phyloP scores from a whole-genome alignment of 2,888 invertebrate species.

The Psylliodes chrysocephalus region DNA sequence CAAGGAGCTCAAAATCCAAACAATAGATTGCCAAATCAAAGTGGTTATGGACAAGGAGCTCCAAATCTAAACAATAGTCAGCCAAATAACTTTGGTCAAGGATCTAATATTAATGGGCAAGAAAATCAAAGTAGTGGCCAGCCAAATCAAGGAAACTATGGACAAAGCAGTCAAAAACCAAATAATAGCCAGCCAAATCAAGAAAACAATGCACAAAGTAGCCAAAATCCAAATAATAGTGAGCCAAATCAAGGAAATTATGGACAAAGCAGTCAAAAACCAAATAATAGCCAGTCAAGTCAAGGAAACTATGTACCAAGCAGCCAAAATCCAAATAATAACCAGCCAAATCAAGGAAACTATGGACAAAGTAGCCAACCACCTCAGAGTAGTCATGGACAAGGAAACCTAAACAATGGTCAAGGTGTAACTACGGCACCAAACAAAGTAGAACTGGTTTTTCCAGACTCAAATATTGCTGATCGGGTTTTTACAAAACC shows the following conservation, averaged over 20 bases:
- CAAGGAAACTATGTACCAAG: too few relatives aligned
- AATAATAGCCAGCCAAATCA: neutral
- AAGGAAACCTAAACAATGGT: neutral
- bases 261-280: neutral
- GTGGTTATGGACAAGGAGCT: neutral
- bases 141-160: neutral
- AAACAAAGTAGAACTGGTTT: neutral
- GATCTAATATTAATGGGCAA: neutral
- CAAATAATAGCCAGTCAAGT: neutral
- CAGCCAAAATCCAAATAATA: neutral
- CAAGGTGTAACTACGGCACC: too few relatives aligned
- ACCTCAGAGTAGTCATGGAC: neutral
- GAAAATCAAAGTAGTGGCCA: neutral
- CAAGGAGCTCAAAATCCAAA: neutral
- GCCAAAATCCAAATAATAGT: neutral
- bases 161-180: neutral
- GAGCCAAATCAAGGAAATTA: constrained; percentile 3
- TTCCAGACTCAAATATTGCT: neutral
- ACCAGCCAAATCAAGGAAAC: neutral
- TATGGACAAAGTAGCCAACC: neutral
- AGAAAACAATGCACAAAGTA: neutral
- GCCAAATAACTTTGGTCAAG: neutral
- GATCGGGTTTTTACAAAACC: neutral
- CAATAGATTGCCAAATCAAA: neutral
- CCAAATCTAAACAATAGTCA: neutral